Evolutionary conservation across 2,888 invertebrate species (phyloP), one percentile per base, ranked within the genome.

Genomic region (Eilema depressum): DNA sequence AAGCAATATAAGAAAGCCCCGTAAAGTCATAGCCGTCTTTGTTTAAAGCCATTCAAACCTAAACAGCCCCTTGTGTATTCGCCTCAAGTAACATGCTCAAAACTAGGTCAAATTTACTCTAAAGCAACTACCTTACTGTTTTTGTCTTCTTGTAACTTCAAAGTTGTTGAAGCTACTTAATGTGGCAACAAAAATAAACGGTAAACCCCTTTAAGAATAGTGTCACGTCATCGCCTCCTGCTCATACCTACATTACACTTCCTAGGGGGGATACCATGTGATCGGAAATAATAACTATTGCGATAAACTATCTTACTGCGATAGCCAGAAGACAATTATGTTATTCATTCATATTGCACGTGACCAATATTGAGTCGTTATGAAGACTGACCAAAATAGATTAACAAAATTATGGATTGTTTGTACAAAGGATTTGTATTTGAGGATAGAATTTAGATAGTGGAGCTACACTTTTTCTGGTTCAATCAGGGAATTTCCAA

Each of bases 61-160:
- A 53, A 53, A 53, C 53, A 53, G 53, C 53, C 53, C 53, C 53
- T 10, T 53, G 53, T 53, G 53, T 53, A 53, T 53, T n/a, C 53
- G n/a, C 53, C 10, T 53, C 53, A n/a, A 53, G 53, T 53, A n/a
- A 53, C 53, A 53, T 53, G n/a, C 53, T 53, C 53, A 53, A 53
- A 53, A 53, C 53, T 53, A n/a, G 53, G 53, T 53, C 53, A 53
- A 53, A 53, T n/a, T 53, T 10, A 10, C 53, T n/a, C n/a, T n/a
- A 53, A 53, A 53, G n/a, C 53, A n/a, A 53, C 53, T 53, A n/a
- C n/a, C n/a, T n/a, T 53, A n/a, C 53, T 53, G 53, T 53, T n/a
- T 7, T 53, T 53, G 53, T n/a, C 53, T 53, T 53, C 53, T 53
- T 53, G 10, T 53, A 53, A 53, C 53, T 53, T 53, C n/a, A 53